A percentile compares a stretch with the other conserved stretches of the same genome.
phyloP scores from a whole-genome alignment of 2,113 vertebrate species.

The Tautogolabrus adspersus region DNA sequence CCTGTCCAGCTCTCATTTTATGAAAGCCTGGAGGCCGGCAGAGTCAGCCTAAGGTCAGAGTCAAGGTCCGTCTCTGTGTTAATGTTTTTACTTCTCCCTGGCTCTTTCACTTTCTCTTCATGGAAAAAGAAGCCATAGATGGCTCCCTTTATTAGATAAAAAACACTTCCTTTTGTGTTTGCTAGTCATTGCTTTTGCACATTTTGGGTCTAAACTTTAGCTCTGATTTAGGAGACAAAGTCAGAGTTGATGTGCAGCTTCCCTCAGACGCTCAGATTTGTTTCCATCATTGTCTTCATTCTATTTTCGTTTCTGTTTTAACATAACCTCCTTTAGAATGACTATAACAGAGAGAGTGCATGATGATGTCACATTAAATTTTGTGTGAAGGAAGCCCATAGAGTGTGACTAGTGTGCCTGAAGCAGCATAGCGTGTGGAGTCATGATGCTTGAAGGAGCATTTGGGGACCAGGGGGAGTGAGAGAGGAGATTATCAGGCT shows the following conservation, averaged over 20 bases:
- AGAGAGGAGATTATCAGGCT: conserved; percentile 70
- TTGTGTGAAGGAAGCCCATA: neutral
- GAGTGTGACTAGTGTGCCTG: conserved; percentile 1
- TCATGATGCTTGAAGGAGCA: conserved; percentile 45
- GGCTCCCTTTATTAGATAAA: neutral
- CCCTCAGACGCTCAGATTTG: neutral
- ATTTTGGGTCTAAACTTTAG: neutral
- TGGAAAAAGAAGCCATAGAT: conserved; percentile 1
- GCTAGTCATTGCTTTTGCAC: neutral
- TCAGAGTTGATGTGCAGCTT: neutral
- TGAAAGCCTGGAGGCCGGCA: conserved; percentile 4
- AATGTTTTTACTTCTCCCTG: conserved; percentile 11
- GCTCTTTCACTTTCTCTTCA: neutral
- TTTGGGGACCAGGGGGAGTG: conserved; percentile 60
- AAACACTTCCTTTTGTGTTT: neutral
- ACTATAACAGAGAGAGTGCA: neutral
- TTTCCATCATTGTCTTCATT: neutral
- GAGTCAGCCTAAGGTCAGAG: conserved; percentile 41
- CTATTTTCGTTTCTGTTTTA: neutral
- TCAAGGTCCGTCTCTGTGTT: conserved; percentile 7
- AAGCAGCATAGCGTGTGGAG: conserved; percentile 40
- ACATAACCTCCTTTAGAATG: neutral
- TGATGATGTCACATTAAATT: neutral
- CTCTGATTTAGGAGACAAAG: neutral
- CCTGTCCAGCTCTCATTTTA: conserved; percentile 40